A percentile compares a stretch with the other conserved stretches of the same genome.
Conservation (phyloP, 2,113 vertebrate species). For the Capreolus pygargus region DNA sequence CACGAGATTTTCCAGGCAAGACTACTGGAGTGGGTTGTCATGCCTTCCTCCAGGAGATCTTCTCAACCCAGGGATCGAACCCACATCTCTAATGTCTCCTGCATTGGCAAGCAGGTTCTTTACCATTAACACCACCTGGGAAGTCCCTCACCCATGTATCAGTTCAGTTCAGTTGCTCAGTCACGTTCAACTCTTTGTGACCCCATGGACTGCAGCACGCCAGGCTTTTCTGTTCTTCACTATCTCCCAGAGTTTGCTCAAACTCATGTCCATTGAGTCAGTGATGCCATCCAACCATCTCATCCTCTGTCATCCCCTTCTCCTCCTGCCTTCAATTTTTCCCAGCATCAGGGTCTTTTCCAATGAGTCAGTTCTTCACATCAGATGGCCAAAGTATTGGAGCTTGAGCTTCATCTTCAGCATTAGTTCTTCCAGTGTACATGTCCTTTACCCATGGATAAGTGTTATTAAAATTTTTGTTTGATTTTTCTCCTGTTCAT, state of each 20-base stretch:
- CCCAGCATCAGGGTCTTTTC: not conserved
- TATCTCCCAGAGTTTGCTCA: not conserved
- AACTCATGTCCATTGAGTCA: not conserved
- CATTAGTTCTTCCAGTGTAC: not conserved
- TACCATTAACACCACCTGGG: not conserved
- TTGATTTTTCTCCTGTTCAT: not conserved
- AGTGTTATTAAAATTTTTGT: not conserved
- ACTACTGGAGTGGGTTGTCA: not conserved
- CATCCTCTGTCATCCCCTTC: not conserved
- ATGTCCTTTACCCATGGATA: not conserved
- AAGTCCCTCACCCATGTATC: not conserved
- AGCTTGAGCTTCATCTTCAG: not conserved
- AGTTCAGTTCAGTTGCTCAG: not conserved
- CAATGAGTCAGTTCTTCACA: not conserved
- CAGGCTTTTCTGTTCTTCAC: not conserved
- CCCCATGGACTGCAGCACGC: not conserved
- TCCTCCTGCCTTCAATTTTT: not conserved
- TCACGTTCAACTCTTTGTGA: not conserved
- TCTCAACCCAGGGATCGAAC: not conserved
- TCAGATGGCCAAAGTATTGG: not conserved
- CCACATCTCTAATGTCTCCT: not conserved
- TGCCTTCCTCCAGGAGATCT: not conserved
- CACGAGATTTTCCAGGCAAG: not conserved
- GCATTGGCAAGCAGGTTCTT: not conserved
- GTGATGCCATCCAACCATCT: not conserved